A percentile compares a stretch with the other conserved stretches of the same genome.
Conservation (phyloP, 2,888 invertebrate genomes). For the Drosophila conformis region DNA sequence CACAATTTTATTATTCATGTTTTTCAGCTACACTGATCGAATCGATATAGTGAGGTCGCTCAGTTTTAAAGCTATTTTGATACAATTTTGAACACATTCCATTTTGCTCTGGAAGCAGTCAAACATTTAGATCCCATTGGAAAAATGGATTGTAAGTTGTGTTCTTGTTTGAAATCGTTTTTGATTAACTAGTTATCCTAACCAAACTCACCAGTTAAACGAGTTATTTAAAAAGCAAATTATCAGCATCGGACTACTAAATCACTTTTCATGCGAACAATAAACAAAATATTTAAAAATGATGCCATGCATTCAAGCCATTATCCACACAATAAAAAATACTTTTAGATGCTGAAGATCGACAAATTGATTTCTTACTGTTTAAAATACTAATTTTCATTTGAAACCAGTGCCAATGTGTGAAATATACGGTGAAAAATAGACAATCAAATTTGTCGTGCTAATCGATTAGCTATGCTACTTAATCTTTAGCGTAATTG, state of each 20-base stretch:
- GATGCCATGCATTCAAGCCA: neutral
- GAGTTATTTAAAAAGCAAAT: neutral
- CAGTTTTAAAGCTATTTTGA: neutral
- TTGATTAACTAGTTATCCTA: neutral
- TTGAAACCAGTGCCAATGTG: slow-evolving; percentile 1
- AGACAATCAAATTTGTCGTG: slow-evolving; percentile 27
- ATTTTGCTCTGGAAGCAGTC: neutral
- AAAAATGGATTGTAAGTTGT: neutral
- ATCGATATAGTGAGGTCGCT: neutral
- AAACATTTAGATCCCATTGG: neutral
- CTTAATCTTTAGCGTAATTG: slow-evolving; percentile 24
- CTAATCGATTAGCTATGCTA: slow-evolving; percentile 10
- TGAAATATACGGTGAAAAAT: neutral
- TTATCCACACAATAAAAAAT: neutral
- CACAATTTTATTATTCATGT: neutral
- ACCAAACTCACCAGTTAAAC: neutral
- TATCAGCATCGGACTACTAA: neutral
- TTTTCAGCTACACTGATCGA: neutral
- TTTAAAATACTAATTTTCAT: neutral
- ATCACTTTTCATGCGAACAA: neutral
- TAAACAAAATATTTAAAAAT: neutral
- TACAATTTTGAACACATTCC: neutral
- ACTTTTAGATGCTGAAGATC: neutral
- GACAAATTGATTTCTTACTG: neutral
- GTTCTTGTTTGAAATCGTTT: neutral